Conservation (phyloP, 2,888 invertebrate genomes). For the Dione juno region DNA sequence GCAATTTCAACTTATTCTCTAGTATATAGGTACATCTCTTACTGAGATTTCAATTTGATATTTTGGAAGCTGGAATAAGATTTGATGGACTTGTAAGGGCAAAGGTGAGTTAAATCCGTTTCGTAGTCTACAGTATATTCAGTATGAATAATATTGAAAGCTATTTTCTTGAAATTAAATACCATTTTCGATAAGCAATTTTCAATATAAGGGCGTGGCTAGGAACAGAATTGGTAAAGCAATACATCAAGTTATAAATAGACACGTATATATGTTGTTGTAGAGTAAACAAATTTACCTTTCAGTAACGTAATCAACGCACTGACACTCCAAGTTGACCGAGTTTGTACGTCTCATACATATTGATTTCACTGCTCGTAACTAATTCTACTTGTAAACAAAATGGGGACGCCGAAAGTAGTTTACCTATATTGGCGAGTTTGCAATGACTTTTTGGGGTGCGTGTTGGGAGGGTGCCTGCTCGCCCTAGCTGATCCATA, state of each 20-base stretch:
- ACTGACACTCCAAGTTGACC: constrained; percentile 52
- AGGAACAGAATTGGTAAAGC: not conserved
- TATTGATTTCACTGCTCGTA: constrained; percentile 39
- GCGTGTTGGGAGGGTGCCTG: not conserved
- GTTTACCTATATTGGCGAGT: constrained; percentile 20
- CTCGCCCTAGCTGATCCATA: not conserved
- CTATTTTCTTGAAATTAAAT: constrained; percentile 14
- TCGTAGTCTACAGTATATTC: constrained; percentile 10
- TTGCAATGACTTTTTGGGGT: constrained; percentile 22
- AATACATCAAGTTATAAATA: constrained; percentile 15
- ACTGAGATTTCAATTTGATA: constrained; percentile 9
- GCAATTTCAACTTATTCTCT: too few species aligned
- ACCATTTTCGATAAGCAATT: constrained; percentile 3
- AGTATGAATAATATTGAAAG: constrained; percentile 10
- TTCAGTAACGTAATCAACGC: constrained; percentile 60
- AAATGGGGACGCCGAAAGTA: constrained; percentile 24
- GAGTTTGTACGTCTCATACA: constrained; percentile 47
- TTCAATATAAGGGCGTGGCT: constrained; percentile 1
- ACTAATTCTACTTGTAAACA: constrained; percentile 33
- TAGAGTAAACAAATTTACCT: constrained; percentile 42
- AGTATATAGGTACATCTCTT: too few species aligned
- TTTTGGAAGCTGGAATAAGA: constrained; percentile 4
- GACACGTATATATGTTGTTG: not conserved
- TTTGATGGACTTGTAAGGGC: constrained; percentile 7
- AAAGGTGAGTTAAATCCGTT: constrained; percentile 13